These are phyloP conservation scores for Bugulina stolonifera DNA, from an alignment of 2,888 invertebrate genomes.

Conservation along the genomic window DNA sequence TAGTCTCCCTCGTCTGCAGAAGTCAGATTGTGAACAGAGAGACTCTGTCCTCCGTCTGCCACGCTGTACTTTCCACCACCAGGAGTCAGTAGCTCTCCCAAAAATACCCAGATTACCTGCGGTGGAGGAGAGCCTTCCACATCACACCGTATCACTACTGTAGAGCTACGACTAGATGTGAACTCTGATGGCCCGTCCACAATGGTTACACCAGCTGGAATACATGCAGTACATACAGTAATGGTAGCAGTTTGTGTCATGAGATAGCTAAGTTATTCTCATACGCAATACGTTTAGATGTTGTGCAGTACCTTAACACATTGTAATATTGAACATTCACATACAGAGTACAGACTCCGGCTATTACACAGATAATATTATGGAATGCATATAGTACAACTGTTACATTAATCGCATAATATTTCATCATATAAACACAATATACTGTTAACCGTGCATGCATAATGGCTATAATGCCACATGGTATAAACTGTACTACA, in stretches of 20 bases:
- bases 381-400: not conserved
- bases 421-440: not conserved
- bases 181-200: not conserved
- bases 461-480: not conserved
- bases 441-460: not conserved
- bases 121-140: conserved; percentile 14
- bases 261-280: too few species aligned
- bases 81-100: not conserved
- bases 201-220: not conserved
- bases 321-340: too few species aligned
- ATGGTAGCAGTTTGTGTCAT: too few species aligned
- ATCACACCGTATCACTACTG: not conserved
- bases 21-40: conserved; percentile 37
- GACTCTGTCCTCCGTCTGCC: conserved; percentile 31
- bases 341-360: too few species aligned
- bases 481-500: not conserved
- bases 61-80: not conserved
- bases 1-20: conserved; percentile 43
- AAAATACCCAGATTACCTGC: not conserved
- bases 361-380: not conserved
- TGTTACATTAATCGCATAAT: not conserved
- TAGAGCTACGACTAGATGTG: not conserved
- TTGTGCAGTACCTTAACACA: too few species aligned
- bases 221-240: not conserved
- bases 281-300: too few species aligned